These are phyloP conservation scores for Neogobius melanostomus DNA, from an alignment of 2,113 vertebrate species.

Conservation along the genomic window DNA sequence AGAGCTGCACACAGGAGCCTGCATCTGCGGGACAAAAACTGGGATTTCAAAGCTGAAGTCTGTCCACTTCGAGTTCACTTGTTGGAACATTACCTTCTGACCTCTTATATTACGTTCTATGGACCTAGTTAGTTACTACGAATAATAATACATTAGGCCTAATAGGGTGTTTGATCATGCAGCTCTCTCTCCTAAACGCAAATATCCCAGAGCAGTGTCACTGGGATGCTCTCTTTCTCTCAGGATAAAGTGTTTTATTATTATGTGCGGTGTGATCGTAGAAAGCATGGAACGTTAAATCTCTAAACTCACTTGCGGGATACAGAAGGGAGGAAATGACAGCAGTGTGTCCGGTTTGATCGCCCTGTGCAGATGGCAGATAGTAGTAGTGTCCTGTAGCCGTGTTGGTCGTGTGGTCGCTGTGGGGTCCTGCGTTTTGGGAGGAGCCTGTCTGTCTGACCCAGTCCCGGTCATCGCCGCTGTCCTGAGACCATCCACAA, in stretches of 20 bases:
- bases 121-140: too few species aligned
- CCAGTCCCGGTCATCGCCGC: slow-evolving; percentile 64
- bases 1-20: slow-evolving; percentile 70
- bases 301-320: slow-evolving; percentile 58
- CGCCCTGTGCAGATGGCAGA: slow-evolving; percentile 52
- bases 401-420: slow-evolving; percentile 75
- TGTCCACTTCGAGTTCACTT: too few species aligned
- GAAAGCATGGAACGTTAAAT: too few species aligned
- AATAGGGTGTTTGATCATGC: too few species aligned
- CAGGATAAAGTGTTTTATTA: too few species aligned
- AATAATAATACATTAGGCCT: too few species aligned
- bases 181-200: too few species aligned
- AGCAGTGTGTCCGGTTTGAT: slow-evolving; percentile 50
- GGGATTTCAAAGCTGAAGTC: background rate
- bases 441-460: slow-evolving; percentile 55
- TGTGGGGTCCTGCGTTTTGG: slow-evolving; percentile 60
- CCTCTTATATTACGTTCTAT: too few species aligned
- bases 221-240: too few species aligned
- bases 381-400: slow-evolving; percentile 65
- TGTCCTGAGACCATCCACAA: slow-evolving; percentile 71
- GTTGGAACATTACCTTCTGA: too few species aligned
- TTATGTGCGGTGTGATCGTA: too few species aligned
- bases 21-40: slow-evolving; percentile 35
- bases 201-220: too few species aligned
- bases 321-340: slow-evolving; percentile 67